phyloP scores from a whole-genome alignment of 2,797 vertebrate species.

The Lutjanus argentimaculatus region DNA sequence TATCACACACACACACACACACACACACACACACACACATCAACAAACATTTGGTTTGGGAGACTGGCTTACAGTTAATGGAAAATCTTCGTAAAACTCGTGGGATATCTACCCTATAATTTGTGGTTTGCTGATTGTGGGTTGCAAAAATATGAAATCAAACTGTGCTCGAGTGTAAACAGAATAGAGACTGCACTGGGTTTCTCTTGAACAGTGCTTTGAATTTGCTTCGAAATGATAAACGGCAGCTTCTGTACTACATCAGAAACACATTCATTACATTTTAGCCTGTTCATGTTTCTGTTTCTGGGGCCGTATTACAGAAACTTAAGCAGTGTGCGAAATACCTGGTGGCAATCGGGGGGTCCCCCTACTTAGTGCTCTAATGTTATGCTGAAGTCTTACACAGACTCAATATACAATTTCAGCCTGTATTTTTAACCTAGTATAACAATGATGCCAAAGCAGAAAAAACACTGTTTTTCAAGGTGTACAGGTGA shows the following conservation, averaged over 20 bases:
- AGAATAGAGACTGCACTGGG: slow-evolving; percentile 40
- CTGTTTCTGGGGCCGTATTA: background rate
- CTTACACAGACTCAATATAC: too few species aligned
- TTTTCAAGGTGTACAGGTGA: too few species aligned
- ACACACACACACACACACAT: slow-evolving; percentile 25
- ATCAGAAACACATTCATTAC: slow-evolving; percentile 19
- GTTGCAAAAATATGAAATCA: slow-evolving; percentile 77
- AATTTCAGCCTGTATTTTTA: too few species aligned
- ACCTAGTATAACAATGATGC: too few species aligned
- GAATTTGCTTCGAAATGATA: slow-evolving; percentile 35
- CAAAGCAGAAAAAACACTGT: too few species aligned
- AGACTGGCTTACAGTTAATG: slow-evolving; percentile 68
- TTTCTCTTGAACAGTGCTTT: slow-evolving; percentile 34
- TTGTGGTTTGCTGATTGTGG: slow-evolving; percentile 78
- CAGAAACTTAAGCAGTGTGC: too few species aligned
- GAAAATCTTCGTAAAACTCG: slow-evolving; percentile 81
- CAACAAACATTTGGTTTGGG: slow-evolving; percentile 53
- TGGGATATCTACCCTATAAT: slow-evolving; percentile 76
- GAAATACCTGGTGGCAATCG: too few species aligned
- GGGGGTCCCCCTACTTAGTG: too few species aligned
- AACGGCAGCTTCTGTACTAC: slow-evolving; percentile 2
- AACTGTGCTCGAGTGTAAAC: slow-evolving; percentile 73
- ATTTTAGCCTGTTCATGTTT: slow-evolving; percentile 20
- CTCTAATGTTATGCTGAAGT: too few species aligned
- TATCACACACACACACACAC: slow-evolving; percentile 15